A percentile compares a stretch with the other conserved stretches of the same genome.
Evolutionary conservation across 1,140 invertebrate species (phyloP).

Genomic region (Anastrepha obliqua): DNA sequence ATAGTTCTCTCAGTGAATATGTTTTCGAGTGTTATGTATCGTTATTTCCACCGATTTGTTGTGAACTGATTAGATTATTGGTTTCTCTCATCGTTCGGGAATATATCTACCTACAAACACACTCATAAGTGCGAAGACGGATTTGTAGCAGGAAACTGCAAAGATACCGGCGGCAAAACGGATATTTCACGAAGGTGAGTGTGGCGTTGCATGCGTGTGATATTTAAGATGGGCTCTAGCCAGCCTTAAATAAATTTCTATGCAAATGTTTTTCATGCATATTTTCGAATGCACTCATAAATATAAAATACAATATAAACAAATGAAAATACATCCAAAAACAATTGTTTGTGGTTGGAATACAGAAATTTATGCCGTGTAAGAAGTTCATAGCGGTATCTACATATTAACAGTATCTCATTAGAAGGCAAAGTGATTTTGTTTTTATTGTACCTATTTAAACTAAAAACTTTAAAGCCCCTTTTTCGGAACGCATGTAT

Average conservation of each 20-base stretch:
- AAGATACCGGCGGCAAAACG: slow-evolving; percentile 69
- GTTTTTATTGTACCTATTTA: too few species aligned
- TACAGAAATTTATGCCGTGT: too few species aligned
- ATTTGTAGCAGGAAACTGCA: slow-evolving; percentile 45
- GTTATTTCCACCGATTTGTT: slow-evolving; percentile 66
- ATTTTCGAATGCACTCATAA: too few species aligned
- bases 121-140: background rate
- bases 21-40: slow-evolving; percentile 57
- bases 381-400: too few species aligned
- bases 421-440: too few species aligned
- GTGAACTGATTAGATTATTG: background rate
- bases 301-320: too few species aligned
- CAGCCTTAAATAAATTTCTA: background rate
- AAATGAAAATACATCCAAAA: too few species aligned
- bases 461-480: too few species aligned
- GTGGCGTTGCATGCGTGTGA: background rate
- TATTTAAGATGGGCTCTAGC: background rate
- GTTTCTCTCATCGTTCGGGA: background rate
- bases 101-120: background rate
- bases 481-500: too few species aligned
- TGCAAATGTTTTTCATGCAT: too few species aligned
- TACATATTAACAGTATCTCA: too few species aligned
- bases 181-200: slow-evolving; percentile 69
- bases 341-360: too few species aligned
- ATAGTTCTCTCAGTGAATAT: background rate